Evolutionary conservation across 2,113 vertebrate genomes (phyloP).

Genomic region (Oreotrochilus melanogaster): DNA sequence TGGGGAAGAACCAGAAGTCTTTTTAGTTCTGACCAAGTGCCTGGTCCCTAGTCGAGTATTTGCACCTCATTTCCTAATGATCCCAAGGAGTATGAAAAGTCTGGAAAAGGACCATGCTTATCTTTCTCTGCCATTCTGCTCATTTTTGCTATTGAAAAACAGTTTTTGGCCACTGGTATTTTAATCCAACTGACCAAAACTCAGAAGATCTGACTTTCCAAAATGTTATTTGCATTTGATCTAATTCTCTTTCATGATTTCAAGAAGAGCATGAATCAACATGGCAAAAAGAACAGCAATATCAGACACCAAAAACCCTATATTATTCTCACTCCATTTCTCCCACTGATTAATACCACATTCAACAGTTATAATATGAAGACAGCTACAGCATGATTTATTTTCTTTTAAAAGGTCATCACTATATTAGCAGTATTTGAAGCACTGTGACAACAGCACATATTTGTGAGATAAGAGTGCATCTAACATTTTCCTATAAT

Average conservation of each 20-base stretch:
- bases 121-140: neutral
- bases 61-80: neutral
- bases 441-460: slow-evolving; percentile 1
- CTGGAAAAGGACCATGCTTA: neutral
- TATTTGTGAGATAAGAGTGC: slow-evolving; percentile 29
- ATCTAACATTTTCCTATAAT: slow-evolving; percentile 37
- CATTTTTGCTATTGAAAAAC: neutral
- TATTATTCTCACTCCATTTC: slow-evolving; percentile 32
- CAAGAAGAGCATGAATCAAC: neutral
- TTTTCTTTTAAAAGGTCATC: slow-evolving; percentile 70
- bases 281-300: neutral
- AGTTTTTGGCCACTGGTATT: neutral
- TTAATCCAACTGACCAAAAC: neutral
- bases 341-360: neutral
- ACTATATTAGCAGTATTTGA: slow-evolving; percentile 33
- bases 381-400: slow-evolving; percentile 13
- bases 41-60: neutral
- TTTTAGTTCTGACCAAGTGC: neutral
- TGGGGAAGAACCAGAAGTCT: neutral
- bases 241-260: neutral
- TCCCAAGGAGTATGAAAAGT: neutral
- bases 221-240: neutral
- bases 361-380: slow-evolving; percentile 25
- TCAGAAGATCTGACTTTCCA: neutral
- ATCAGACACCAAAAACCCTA: neutral